These are phyloP conservation scores for Anarsia innoxiella DNA, from an alignment of 2,888 invertebrate genomes.

Conservation along the genomic window DNA sequence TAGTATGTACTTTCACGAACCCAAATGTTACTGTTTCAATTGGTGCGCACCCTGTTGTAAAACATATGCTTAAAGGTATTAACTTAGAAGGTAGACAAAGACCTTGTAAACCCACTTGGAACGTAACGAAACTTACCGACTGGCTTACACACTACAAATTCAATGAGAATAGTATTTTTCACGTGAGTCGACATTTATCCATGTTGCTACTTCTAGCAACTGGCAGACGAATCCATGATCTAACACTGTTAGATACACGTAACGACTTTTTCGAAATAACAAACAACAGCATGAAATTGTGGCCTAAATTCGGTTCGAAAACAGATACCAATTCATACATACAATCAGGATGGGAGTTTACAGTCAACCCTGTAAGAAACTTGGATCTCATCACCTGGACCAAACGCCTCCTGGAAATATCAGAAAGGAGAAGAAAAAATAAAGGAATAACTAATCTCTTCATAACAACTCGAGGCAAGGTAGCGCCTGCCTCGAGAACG, in stretches of 20 bases:
- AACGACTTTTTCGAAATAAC: constrained; percentile 3
- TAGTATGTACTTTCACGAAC: too few relatives aligned
- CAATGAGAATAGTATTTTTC: too few relatives aligned
- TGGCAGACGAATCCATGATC: constrained; percentile 17
- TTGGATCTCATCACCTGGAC: constrained; percentile 3
- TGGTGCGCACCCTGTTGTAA: background rate
- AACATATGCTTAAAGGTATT: too few relatives aligned
- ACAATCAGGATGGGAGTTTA: constrained; percentile 1
- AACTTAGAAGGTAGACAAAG: too few relatives aligned
- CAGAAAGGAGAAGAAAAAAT: background rate
- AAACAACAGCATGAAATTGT: too few relatives aligned
- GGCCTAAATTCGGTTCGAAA: background rate
- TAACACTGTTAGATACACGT: too few relatives aligned
- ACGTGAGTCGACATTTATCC: too few relatives aligned
- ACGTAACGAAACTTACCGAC: background rate
- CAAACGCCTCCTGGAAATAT: background rate
- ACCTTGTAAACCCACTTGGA: background rate
- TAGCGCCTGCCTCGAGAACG: too few relatives aligned
- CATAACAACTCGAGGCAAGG: too few relatives aligned
- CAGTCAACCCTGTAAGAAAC: background rate
- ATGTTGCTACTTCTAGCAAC: too few relatives aligned
- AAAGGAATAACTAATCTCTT: too few relatives aligned
- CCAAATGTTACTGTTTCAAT: too few relatives aligned
- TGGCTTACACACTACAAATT: background rate
- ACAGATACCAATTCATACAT: background rate